Evolutionary conservation across 2,113 vertebrate species (phyloP).

Genomic region (Dipodomys ordii): DNA sequence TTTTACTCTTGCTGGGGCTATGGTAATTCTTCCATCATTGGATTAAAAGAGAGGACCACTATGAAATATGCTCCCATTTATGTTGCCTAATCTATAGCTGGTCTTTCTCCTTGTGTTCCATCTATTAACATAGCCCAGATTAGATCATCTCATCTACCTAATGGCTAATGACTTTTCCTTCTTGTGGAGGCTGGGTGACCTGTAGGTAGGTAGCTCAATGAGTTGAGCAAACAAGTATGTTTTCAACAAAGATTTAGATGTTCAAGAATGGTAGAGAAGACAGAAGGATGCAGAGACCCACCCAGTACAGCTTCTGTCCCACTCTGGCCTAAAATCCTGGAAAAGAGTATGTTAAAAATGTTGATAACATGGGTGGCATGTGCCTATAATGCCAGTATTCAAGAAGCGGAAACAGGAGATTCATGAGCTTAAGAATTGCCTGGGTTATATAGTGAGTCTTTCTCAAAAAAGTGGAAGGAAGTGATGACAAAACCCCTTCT

Average conservation of each 20-base stretch:
- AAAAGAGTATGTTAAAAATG: not conserved
- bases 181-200: not conserved
- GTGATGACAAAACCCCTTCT: not conserved
- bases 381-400: too few relatives aligned
- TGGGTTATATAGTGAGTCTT: not conserved
- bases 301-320: not conserved
- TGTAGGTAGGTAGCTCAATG: not conserved
- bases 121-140: not conserved
- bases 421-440: not conserved
- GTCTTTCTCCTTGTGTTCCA: not conserved
- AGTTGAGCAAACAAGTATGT: not conserved
- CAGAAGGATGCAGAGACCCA: not conserved
- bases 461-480: not conserved
- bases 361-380: not conserved
- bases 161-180: too few relatives aligned
- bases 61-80: not conserved
- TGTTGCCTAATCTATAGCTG: not conserved
- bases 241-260: not conserved
- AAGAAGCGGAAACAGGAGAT: too few relatives aligned
- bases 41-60: not conserved
- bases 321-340: not conserved
- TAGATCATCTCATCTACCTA: not conserved
- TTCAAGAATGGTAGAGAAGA: not conserved
- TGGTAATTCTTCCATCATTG: too few relatives aligned
- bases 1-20: too few relatives aligned